phyloP scores from a whole-genome alignment of 2,797 vertebrate genomes.

The Enteromius afrohamiltoni region DNA sequence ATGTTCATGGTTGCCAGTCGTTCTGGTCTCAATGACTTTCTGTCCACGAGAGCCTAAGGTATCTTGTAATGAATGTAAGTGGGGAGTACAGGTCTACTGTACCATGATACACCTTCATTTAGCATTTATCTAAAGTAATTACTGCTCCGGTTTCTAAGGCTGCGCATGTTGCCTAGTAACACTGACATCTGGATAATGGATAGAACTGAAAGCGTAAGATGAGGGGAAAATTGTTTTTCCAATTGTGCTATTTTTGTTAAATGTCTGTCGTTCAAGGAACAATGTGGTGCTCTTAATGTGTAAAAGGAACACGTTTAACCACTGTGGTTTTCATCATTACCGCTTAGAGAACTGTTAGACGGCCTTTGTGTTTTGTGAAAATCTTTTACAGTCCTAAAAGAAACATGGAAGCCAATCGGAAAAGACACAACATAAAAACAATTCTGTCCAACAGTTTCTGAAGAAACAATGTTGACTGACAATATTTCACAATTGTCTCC shows the following conservation, averaged over 20 bases:
- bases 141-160: conserved; percentile 58
- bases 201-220: conserved; percentile 21
- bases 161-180: conserved; percentile 80
- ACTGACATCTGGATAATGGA: conserved; percentile 72
- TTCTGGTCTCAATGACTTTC: conserved; percentile 6
- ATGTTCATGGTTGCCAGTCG: background rate
- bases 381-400: background rate
- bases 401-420: background rate
- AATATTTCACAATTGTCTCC: background rate
- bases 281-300: conserved; percentile 10
- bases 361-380: background rate
- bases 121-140: conserved; percentile 56
- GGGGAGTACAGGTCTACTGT: conserved; percentile 22
- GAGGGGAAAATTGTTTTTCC: conserved; percentile 9
- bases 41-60: conserved; percentile 2
- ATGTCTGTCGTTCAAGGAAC: conserved; percentile 16
- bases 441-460: background rate
- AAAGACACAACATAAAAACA: background rate
- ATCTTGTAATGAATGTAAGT: conserved; percentile 31
- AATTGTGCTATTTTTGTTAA: conserved; percentile 10
- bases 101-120: conserved; percentile 65
- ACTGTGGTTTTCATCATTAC: background rate
- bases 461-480: background rate
- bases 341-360: background rate
- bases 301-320: background rate